These are phyloP conservation scores for Coptotermes formosanus DNA, from an alignment of 1,140 invertebrate species.

Conservation along the genomic window DNA sequence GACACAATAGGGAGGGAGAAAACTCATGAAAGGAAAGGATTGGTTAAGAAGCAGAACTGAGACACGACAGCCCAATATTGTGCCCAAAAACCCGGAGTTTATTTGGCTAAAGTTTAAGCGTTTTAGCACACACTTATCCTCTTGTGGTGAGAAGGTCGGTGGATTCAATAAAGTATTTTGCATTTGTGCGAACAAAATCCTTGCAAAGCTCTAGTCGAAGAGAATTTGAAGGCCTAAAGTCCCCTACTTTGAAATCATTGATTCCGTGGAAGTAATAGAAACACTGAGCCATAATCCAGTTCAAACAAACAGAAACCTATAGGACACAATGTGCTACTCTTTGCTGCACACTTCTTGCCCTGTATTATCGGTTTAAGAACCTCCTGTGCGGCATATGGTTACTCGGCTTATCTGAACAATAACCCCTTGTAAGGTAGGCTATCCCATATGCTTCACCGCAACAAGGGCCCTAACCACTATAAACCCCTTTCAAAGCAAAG, in stretches of 20 bases:
- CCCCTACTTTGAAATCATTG: background rate
- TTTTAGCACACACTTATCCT: too few species aligned
- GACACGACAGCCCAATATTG: too few species aligned
- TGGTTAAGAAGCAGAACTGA: too few species aligned
- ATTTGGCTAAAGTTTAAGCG: too few species aligned
- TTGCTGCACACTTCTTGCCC: background rate
- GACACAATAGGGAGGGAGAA: too few species aligned
- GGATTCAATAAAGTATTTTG: too few species aligned
- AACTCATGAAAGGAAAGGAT: too few species aligned
- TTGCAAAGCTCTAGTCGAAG: background rate
- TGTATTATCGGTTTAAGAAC: too few species aligned
- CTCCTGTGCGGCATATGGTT: background rate
- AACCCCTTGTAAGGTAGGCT: background rate
- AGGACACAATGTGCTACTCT: background rate
- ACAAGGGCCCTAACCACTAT: background rate
- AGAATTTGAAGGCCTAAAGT: background rate
- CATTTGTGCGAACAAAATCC: too few species aligned
- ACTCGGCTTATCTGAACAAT: background rate
- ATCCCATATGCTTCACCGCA: background rate
- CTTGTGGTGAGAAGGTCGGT: too few species aligned
- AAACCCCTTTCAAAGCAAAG: conserved; percentile 5
- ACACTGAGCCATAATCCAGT: background rate
- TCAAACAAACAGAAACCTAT: background rate
- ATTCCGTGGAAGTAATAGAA: background rate
- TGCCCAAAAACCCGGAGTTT: too few species aligned